These are phyloP conservation scores for Druon quercuslanigerum DNA, from an alignment of 1,140 invertebrate genomes.

Conservation along the genomic window DNA sequence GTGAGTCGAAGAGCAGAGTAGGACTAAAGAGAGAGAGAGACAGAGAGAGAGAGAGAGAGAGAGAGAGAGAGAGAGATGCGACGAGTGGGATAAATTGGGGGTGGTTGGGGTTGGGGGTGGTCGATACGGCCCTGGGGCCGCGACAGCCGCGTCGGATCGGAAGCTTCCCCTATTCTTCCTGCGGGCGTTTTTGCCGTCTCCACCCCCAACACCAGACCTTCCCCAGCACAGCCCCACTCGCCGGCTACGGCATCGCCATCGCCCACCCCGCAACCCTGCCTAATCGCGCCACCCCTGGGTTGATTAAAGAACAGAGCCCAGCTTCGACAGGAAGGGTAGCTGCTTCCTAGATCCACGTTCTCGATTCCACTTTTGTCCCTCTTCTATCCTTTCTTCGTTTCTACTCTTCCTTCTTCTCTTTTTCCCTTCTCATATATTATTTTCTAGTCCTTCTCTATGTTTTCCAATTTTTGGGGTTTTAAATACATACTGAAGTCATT, in stretches of 20 bases:
- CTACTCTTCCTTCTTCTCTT: constrained; percentile 29
- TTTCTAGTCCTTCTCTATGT: neutral
- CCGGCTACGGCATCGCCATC: constrained; percentile 50
- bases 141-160: constrained; percentile 70
- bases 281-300: constrained; percentile 69
- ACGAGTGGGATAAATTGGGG: constrained; percentile 8
- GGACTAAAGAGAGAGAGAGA: constrained; percentile 34
- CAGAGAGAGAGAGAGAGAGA: constrained; percentile 24
- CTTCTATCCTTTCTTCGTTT: constrained; percentile 9
- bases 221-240: constrained; percentile 38
- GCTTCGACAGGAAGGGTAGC: constrained; percentile 42
- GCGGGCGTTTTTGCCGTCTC: constrained; percentile 70
- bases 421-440: neutral
- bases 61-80: constrained; percentile 2
- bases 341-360: constrained; percentile 43
- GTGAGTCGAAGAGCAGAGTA: constrained; percentile 37
- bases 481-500: no score
- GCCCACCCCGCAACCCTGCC: constrained; percentile 65
- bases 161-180: constrained; percentile 71
- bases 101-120: constrained; percentile 59
- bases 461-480: no score
- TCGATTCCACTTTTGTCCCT: constrained; percentile 31
- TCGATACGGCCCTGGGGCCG: constrained; percentile 73
- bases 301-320: constrained; percentile 73
- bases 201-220: constrained; percentile 56